Evolutionary conservation across 1,140 invertebrate genomes (phyloP).

Genomic region (Drosophila teissieri): DNA sequence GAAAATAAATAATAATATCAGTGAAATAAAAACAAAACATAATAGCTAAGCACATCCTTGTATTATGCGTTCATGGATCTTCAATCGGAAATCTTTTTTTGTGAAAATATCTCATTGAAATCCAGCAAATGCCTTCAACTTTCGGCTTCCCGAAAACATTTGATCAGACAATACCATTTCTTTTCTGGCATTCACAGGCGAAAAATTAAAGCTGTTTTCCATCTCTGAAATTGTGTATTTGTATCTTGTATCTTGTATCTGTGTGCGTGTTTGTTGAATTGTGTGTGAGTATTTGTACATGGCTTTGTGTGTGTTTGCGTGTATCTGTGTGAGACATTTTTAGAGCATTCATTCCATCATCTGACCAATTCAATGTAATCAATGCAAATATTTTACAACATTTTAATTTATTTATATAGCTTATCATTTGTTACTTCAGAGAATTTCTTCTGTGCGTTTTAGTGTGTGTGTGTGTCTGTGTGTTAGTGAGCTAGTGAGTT

Average conservation of each 20-base stretch:
- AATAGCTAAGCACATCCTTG: neutral
- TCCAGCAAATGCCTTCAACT: slow-evolving; percentile 15
- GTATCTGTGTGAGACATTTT: slow-evolving; percentile 34
- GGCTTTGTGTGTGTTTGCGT: slow-evolving; percentile 22
- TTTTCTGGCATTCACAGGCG: slow-evolving; percentile 52
- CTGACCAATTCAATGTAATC: slow-evolving; percentile 59
- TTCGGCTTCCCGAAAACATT: slow-evolving; percentile 22
- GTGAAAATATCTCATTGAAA: neutral
- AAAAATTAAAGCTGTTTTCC: slow-evolving; percentile 31
- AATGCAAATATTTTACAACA: slow-evolving; percentile 55
- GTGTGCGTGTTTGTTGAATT: slow-evolving; percentile 31
- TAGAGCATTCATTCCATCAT: slow-evolving; percentile 44
- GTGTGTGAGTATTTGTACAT: slow-evolving; percentile 23
- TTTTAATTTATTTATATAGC: slow-evolving; percentile 38
- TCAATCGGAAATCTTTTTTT: neutral
- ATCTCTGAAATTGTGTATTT: slow-evolving; percentile 35
- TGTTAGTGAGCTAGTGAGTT: slow-evolving; percentile 14
- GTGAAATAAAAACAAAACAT: neutral
- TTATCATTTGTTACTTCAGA: slow-evolving; percentile 31
- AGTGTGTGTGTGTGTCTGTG: slow-evolving; percentile 26
- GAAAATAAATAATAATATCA: neutral
- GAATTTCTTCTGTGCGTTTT: slow-evolving; percentile 24
- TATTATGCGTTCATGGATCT: neutral
- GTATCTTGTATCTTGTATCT: slow-evolving; percentile 5
- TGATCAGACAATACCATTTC: slow-evolving; percentile 14